phyloP scores from a whole-genome alignment of 23 tunicate genomes.

The Ciona savignyi region DNA sequence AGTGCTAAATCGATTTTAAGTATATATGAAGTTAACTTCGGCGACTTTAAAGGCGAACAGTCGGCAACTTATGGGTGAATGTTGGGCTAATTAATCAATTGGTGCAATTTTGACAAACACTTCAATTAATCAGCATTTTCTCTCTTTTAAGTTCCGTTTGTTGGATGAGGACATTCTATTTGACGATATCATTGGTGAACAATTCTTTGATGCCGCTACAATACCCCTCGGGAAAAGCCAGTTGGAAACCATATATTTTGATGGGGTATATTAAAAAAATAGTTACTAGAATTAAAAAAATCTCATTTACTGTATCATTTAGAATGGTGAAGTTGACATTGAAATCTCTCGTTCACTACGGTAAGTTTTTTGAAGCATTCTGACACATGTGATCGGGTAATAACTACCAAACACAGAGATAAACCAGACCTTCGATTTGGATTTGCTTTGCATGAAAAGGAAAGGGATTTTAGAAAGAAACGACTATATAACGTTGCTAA shows the following conservation, averaged over 20 bases:
- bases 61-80: too few species aligned
- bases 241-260: background rate
- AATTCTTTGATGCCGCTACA: background rate
- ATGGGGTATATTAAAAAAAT: background rate
- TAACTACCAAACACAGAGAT: slow-evolving; percentile 2
- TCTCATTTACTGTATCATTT: background rate
- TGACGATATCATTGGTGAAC: background rate
- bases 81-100: too few species aligned
- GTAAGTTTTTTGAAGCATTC: too few species aligned
- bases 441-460: background rate
- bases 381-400: too few species aligned
- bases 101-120: too few species aligned
- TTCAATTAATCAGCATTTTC: too few species aligned
- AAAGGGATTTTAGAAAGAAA: slow-evolving; percentile 3
- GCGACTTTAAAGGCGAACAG: too few species aligned
- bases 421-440: slow-evolving; percentile 3
- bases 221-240: background rate
- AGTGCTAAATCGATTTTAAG: too few species aligned
- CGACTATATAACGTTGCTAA: background rate
- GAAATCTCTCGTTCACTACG: background rate
- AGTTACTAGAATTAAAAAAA: background rate
- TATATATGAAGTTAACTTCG: too few species aligned
- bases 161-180: background rate
- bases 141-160: background rate
- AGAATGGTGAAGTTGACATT: background rate